Percentiles rank a stretch among this genome's conserved stretches.
Evolutionary conservation across 2,113 vertebrate species (phyloP).

Genomic region (Myrmecophaga tridactyla): DNA sequence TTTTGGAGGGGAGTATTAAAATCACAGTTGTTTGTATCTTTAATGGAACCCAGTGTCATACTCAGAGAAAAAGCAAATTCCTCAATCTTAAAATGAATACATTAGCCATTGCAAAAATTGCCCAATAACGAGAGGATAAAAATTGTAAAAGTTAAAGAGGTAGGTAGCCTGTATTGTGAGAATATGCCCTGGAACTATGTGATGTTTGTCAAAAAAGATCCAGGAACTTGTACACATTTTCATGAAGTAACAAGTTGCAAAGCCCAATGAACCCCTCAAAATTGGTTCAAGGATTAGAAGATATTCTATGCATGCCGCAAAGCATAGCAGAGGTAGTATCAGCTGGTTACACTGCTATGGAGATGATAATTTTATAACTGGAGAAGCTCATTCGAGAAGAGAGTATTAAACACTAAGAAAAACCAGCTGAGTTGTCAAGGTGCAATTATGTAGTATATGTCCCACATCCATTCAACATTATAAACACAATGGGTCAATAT

Average conservation of each 20-base stretch:
- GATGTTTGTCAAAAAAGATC: background rate
- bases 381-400: background rate
- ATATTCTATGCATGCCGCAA: background rate
- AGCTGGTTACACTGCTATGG: background rate
- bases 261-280: background rate
- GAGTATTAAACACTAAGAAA: background rate
- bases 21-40: no score
- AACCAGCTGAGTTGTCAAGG: background rate
- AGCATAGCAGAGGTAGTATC: background rate
- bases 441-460: background rate
- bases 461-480: background rate
- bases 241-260: background rate
- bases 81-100: no score
- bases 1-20: no score
- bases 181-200: background rate
- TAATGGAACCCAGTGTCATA: no score
- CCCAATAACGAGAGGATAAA: no score
- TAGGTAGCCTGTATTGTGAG: no score
- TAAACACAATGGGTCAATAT: background rate
- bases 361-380: background rate
- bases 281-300: background rate
- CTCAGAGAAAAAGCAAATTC: no score
- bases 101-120: no score
- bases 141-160: no score
- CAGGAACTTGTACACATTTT: background rate